phyloP scores from a whole-genome alignment of 2,888 invertebrate genomes.

The Lepidocyrtoides sp. region DNA sequence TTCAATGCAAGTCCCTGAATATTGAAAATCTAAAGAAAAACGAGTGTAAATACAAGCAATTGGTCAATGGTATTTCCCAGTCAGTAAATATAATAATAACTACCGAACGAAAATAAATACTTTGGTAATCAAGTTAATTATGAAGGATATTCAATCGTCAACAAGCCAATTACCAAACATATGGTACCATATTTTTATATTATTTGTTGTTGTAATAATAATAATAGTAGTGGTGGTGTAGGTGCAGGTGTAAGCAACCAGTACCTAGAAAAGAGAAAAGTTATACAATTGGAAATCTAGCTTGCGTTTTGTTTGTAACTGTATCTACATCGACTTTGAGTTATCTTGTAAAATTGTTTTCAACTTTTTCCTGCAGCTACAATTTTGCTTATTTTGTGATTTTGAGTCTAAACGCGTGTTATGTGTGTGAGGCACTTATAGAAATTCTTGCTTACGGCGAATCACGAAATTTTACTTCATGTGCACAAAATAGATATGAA shows the following conservation, averaged over 20 bases:
- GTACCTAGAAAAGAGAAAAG: too few relatives aligned
- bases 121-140: background rate
- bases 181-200: background rate
- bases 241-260: background rate
- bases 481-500: too few relatives aligned
- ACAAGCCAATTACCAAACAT: background rate
- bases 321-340: too few relatives aligned
- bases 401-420: background rate
- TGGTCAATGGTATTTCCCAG: too few relatives aligned
- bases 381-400: background rate
- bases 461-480: too few relatives aligned
- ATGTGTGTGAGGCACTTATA: too few relatives aligned
- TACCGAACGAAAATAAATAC: background rate
- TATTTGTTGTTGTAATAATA: background rate
- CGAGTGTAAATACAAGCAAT: too few relatives aligned
- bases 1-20: too few relatives aligned
- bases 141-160: background rate
- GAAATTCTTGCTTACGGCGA: too few relatives aligned
- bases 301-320: too few relatives aligned
- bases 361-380: background rate
- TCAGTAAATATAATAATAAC: background rate
- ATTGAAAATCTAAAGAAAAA: too few relatives aligned
- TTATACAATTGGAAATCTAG: background rate
- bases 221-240: too few relatives aligned
- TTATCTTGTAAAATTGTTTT: background rate